phyloP scores from a whole-genome alignment of 92 coral and sea anemone species.

The Zoanthus sansibaricus region DNA sequence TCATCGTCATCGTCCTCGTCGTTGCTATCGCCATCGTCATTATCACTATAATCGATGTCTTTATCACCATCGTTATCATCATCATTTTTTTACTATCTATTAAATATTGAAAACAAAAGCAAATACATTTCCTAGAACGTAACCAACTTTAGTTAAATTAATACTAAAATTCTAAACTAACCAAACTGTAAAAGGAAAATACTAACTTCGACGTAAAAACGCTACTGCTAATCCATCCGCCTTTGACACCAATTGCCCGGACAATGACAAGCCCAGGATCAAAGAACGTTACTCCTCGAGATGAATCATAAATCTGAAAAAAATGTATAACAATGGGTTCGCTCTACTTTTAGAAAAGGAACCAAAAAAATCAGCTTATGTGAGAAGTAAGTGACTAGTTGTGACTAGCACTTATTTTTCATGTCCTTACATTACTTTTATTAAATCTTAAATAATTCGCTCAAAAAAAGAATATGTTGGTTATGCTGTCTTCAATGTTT shows the following conservation, averaged over 20 bases:
- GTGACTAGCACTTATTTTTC: too few relatives aligned
- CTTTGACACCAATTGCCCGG: conserved; percentile 73
- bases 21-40: neutral
- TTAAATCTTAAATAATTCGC: too few relatives aligned
- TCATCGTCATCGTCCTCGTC: neutral
- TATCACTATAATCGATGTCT: neutral
- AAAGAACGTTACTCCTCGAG: conserved; percentile 60
- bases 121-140: neutral
- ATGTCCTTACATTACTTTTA: too few relatives aligned
- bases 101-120: neutral
- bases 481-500: too few relatives aligned
- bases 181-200: neutral
- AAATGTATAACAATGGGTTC: neutral
- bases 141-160: too few relatives aligned
- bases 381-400: too few relatives aligned
- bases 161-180: neutral
- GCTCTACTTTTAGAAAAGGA: too few relatives aligned
- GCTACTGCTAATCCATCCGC: conserved; percentile 76
- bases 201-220: conserved; percentile 80
- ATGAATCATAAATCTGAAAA: conserved; percentile 64
- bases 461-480: too few relatives aligned
- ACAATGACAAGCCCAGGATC: conserved; percentile 68
- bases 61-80: neutral
- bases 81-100: neutral
- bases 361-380: too few relatives aligned